Percentiles rank a stretch among this genome's conserved stretches.
phyloP scores from a whole-genome alignment of 2,113 vertebrate species.

The Paracyprichromis sp. region DNA sequence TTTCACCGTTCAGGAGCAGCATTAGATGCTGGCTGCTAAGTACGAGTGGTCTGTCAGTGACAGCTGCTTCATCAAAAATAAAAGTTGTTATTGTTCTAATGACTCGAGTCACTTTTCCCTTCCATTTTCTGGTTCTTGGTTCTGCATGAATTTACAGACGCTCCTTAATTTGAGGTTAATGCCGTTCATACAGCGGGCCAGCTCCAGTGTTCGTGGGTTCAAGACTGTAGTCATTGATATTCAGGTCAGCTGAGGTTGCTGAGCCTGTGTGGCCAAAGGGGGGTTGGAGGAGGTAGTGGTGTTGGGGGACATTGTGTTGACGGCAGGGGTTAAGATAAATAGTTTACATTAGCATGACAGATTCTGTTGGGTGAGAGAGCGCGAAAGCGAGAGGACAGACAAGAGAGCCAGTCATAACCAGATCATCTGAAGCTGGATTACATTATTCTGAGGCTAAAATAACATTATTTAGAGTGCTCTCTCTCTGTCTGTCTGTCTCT shows the following conservation, averaged over 20 bases:
- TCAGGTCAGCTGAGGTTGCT: slow-evolving; percentile 38
- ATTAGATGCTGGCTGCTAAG: not conserved
- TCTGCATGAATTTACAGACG: not conserved
- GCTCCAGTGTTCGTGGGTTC: not conserved
- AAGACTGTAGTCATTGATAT: slow-evolving; percentile 48
- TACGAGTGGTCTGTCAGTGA: not conserved
- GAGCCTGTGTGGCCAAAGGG: slow-evolving; percentile 8
- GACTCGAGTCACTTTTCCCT: not conserved
- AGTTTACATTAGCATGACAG: slow-evolving; percentile 45
- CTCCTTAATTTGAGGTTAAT: not conserved
- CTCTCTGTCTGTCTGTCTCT: not conserved
- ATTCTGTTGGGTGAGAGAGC: not conserved
- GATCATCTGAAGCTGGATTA: slow-evolving; percentile 37
- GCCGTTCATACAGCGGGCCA: not conserved
- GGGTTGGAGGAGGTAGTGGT: not conserved
- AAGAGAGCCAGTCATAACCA: slow-evolving; percentile 16
- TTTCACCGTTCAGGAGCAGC: not conserved
- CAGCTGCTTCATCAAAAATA: not conserved
- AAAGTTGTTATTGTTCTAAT: not conserved
- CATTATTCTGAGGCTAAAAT: not conserved
- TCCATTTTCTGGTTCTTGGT: not conserved
- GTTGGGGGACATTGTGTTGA: slow-evolving; percentile 31
- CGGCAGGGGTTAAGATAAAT: slow-evolving; percentile 40
- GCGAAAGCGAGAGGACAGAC: not conserved
- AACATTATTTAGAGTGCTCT: not conserved